These are phyloP conservation scores for Puma concolor DNA, from an alignment of 2,113 vertebrate species.

Conservation along the genomic window DNA sequence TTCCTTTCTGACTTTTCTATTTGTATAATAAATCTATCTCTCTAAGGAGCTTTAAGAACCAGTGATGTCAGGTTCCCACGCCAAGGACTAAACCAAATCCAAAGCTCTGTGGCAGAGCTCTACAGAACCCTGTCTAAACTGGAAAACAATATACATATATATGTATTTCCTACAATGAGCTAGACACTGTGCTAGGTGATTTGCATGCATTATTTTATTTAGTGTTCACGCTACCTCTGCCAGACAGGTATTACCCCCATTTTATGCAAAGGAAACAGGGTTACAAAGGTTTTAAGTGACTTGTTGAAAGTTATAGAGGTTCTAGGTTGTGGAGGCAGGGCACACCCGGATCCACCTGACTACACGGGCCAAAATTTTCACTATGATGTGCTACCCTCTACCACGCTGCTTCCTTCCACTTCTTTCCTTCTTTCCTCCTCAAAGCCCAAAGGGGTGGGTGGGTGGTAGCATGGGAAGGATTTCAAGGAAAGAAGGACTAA, in stretches of 20 bases:
- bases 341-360: background rate
- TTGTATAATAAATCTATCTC: background rate
- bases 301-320: background rate
- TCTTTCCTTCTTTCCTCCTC: background rate
- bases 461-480: background rate
- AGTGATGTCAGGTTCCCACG: no score
- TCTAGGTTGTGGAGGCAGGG: background rate
- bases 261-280: background rate
- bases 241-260: background rate
- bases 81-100: no score
- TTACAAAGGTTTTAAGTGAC: background rate
- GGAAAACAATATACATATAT: background rate
- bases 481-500: constrained; percentile 14
- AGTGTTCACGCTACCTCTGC: background rate
- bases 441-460: background rate
- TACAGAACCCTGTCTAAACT: no score
- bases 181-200: background rate
- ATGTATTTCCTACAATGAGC: constrained; percentile 6
- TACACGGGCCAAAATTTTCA: background rate
- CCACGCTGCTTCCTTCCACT: background rate
- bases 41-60: no score
- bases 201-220: constrained; percentile 17
- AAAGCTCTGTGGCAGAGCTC: no score
- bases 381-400: background rate
- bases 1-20: constrained; percentile 8